Evolutionary conservation across 2,797 vertebrate species (phyloP), one percentile per base, ranked within the genome.

Genomic region (Alauda arvensis): DNA sequence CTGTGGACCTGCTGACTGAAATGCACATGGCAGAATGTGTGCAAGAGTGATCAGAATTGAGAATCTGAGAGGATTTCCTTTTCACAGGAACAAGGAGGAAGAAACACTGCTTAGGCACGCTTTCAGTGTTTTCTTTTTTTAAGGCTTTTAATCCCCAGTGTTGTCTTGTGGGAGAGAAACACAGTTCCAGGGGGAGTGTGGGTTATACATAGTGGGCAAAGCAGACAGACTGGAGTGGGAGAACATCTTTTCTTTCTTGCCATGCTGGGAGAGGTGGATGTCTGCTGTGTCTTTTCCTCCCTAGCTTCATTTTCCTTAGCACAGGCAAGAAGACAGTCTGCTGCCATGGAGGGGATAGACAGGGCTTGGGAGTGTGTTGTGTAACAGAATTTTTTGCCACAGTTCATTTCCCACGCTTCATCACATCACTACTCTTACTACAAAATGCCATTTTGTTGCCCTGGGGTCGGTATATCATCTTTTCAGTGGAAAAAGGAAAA

Each of bases 221-320:
- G 43, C 61, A 77, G 71, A 65, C 78, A 82, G 91, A 67, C 49
- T 46, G 76, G 53, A 65, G 78, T 86, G 71, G 81, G 88, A 83
- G 34, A 39, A 43, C 39, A 70, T 75, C 68, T 86, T 88, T 67
- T 25, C 60, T 39, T 25, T 5, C 52, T 60, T 20, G 33, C 46
- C 24, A 10, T 59, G 61, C 49, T 61, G 75, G 65, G 39, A 28
- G 83, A 43, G 51, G 61, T 88, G 81, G 42, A 24, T 89, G 59
- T 57, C 49, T 93, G 87, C 87, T 76, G 3, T 18, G 37, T 48
- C 56, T 82, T 39, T 61, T 69, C 37, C 25, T 72, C 53, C 42
- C 8, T 19, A 70, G 57, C 18, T 48, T 62, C 1, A 0, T 68
- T 84, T 78, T 43, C 7, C 37, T 28, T n/a, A 40, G 43, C 4